These are phyloP conservation scores for Aurelia aurita DNA, from an alignment of 30 jellyfish, hydroid and myxozoan genomes.

Conservation along the genomic window DNA sequence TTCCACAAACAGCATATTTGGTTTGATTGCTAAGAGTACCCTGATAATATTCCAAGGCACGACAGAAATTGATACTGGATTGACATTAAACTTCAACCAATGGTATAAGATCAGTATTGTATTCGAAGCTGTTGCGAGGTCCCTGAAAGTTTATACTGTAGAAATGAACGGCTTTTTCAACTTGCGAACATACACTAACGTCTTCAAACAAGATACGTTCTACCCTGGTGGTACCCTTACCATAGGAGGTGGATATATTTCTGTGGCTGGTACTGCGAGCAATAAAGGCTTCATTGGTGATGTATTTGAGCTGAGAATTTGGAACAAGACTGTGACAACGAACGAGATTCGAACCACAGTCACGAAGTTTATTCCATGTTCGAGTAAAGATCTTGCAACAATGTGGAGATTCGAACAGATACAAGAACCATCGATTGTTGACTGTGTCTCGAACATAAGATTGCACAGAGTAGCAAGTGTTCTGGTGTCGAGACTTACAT, in stretches of 20 bases:
- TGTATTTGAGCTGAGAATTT: conserved; percentile 24
- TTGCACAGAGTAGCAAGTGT: neutral
- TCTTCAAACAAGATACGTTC: conserved; percentile 18
- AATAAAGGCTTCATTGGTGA: conserved; percentile 45
- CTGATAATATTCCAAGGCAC: conserved; percentile 29
- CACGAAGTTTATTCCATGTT: conserved; percentile 34
- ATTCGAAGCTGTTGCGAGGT: conserved; percentile 15
- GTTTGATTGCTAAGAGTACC: conserved; percentile 31
- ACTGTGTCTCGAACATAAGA: conserved; percentile 27
- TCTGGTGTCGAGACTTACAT: neutral
- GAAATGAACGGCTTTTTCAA: conserved; percentile 52
- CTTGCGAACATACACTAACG: conserved; percentile 36
- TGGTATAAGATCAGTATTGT: conserved; percentile 56
- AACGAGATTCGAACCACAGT: conserved; percentile 47
- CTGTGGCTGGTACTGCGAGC: conserved; percentile 16
- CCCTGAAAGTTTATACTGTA: conserved; percentile 35
- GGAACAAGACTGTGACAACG: conserved; percentile 54
- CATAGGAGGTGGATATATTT: conserved; percentile 16
- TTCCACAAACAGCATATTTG: conserved; percentile 16
- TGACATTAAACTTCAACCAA: neutral
- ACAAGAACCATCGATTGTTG: neutral
- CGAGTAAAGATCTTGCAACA: conserved; percentile 33
- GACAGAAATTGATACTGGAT: conserved; percentile 40
- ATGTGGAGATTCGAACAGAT: conserved; percentile 75
- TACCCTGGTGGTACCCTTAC: conserved; percentile 63